Evolutionary conservation across 2,113 vertebrate genomes (phyloP), one percentile per base, ranked within the genome.

Genomic region (Tor tambroides): DNA sequence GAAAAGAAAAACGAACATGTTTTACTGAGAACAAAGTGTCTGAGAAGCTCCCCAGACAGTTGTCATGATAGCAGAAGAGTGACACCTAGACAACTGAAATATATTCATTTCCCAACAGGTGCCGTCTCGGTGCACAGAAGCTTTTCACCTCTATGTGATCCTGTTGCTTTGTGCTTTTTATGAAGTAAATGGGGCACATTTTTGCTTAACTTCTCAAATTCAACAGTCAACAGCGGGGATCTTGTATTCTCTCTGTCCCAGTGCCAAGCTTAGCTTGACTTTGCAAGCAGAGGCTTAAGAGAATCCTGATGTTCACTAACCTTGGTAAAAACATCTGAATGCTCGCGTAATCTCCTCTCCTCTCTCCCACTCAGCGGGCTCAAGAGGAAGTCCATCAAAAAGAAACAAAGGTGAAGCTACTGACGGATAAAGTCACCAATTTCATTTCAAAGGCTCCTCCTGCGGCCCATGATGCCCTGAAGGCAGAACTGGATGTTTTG

Each of bases 331-430:
- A 89, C 21, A 80, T 49, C 23, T 67, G 56, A 79, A 83, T 59
- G 28, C 28, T 83, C 14, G 51, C 14, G 4, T 69, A 35, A 86
- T 84, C n/a, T 83, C 5, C 69, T 54, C 46, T 63, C 5, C n/a
- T 83, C 41, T 80, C 11, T 78, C 38, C n/a, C 61, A 15, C 49
- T 3, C 93, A 99, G 98, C 96, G 96, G 92, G 98, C 98, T 81
- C 97, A 97, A 91, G 98, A 99, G 69, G 98, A 99, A 90, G 96
- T 98, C 28, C 93, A 95, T 83, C 98, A 99, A 89, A 99, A 99
- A 88, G 97, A 98, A 93, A 93, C 96, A 4, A 99, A 99, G 95
- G 98, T 99, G 87, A 98, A 97, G 88, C 96, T 98, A 75, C 94
- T 99, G 84, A 97, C 96, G 0, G 97, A 99, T 87, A 97, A 96